A percentile compares a stretch with the other conserved stretches of the same genome.
Conservation (phyloP, 2,797 vertebrate species). For the Lacerta agilis region DNA sequence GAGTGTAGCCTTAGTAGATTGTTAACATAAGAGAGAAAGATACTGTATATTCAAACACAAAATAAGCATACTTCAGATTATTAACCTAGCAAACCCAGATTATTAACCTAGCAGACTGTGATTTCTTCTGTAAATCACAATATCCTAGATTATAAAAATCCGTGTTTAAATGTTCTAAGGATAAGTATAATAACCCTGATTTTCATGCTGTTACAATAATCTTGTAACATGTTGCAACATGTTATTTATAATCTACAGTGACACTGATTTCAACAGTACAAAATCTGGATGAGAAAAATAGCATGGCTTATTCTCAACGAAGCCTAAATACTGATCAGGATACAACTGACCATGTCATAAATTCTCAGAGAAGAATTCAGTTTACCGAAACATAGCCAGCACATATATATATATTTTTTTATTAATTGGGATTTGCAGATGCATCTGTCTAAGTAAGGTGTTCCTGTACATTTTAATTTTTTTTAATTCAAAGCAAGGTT, state of each 20-base stretch:
- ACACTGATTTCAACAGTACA: not conserved
- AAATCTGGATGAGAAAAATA: not conserved
- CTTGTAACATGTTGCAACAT: not conserved
- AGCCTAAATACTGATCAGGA: not conserved
- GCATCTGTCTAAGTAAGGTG: not conserved
- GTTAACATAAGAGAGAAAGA: not conserved
- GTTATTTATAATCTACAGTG: not conserved
- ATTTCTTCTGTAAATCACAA: not conserved
- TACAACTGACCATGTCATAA: not conserved
- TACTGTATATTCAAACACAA: not conserved
- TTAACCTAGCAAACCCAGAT: not conserved
- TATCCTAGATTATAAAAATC: not conserved
- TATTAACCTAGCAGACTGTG: not conserved
- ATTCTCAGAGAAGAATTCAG: not conserved
- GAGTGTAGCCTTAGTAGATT: not conserved
- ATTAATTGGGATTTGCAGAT: not conserved
- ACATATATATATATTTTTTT: not conserved
- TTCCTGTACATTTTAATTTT: not conserved
- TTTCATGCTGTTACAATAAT: conserved; percentile 7
- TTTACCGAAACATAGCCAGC: not conserved
- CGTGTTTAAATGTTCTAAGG: not conserved
- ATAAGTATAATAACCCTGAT: not conserved
- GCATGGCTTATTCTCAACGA: not conserved
- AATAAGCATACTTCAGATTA: not conserved
- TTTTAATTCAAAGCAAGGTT: not conserved